A percentile compares a stretch with the other conserved stretches of the same genome.
These are phyloP conservation scores for Cossypha caffra DNA, from an alignment of 2,797 vertebrate species.

Conservation along the genomic window DNA sequence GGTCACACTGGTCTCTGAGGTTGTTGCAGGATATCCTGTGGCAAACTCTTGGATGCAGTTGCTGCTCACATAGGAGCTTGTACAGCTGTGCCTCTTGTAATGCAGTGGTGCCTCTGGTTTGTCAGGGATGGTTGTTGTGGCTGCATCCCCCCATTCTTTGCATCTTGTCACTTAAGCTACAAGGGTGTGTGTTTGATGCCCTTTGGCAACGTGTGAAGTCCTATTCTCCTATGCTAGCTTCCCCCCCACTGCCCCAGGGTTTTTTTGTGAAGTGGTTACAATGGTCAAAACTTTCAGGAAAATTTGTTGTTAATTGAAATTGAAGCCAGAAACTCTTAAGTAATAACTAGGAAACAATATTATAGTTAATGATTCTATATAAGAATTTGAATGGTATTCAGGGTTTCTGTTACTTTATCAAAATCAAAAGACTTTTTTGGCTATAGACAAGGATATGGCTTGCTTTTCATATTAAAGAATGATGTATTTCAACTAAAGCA, in stretches of 20 bases:
- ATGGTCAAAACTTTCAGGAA: background rate
- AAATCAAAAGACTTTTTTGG: background rate
- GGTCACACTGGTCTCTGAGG: background rate
- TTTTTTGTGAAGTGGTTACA: background rate
- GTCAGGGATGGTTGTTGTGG: background rate
- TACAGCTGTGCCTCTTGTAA: background rate
- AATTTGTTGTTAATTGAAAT: background rate
- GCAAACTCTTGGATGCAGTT: background rate
- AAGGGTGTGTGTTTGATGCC: background rate
- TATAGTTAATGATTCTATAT: background rate
- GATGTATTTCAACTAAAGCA: background rate
- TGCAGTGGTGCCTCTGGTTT: background rate
- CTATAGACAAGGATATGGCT: background rate
- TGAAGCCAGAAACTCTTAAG: background rate
- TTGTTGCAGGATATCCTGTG: background rate
- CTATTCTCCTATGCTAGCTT: rapidly evolving
- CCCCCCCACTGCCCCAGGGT: rapidly evolving
- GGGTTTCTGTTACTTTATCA: background rate
- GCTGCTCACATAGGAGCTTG: background rate
- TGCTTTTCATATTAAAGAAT: background rate
- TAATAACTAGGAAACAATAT: background rate
- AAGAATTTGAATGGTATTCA: background rate
- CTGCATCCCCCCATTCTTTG: background rate
- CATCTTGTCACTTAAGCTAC: background rate
- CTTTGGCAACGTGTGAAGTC: rapidly evolving